phyloP scores from a whole-genome alignment of 2,113 vertebrate genomes.

The Lynx canadensis region DNA sequence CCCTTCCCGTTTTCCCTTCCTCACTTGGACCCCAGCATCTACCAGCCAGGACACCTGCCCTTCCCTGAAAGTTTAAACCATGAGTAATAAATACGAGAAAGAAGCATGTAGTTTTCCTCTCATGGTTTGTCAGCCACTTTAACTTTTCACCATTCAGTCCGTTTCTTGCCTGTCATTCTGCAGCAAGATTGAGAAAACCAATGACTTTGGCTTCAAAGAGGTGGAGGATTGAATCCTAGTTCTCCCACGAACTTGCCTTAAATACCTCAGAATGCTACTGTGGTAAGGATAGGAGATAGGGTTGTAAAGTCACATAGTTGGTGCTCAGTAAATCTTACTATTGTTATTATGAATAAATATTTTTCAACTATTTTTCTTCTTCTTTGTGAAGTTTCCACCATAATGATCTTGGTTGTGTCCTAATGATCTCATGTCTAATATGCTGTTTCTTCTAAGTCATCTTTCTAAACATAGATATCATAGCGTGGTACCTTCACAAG shows the following conservation, averaged over 20 bases:
- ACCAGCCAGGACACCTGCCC: not conserved
- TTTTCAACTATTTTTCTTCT: not conserved
- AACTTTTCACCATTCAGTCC: not conserved
- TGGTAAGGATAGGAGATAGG: not conserved
- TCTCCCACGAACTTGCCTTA: not conserved
- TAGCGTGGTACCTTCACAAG: not conserved
- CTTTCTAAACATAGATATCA: constrained; percentile 31
- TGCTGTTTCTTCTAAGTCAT: not conserved
- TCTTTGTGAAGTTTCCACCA: not conserved
- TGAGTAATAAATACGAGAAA: not conserved
- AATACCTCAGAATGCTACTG: not conserved
- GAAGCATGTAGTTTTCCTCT: not conserved
- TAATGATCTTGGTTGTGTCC: not conserved
- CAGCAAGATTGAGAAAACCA: not conserved
- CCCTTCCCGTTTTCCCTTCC: not conserved
- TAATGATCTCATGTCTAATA: not conserved
- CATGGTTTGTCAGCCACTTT: not conserved
- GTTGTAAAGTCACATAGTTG: not conserved
- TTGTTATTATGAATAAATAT: constrained; percentile 19
- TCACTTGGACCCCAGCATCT: not conserved
- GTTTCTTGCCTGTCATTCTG: not conserved
- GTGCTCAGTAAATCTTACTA: not conserved
- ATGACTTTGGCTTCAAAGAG: not conserved
- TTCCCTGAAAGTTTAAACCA: not conserved
- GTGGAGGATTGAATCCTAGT: not conserved